Evolutionary conservation across 2,113 vertebrate species (phyloP), one percentile per base, ranked within the genome.

Genomic region (Pao palembangensis): DNA sequence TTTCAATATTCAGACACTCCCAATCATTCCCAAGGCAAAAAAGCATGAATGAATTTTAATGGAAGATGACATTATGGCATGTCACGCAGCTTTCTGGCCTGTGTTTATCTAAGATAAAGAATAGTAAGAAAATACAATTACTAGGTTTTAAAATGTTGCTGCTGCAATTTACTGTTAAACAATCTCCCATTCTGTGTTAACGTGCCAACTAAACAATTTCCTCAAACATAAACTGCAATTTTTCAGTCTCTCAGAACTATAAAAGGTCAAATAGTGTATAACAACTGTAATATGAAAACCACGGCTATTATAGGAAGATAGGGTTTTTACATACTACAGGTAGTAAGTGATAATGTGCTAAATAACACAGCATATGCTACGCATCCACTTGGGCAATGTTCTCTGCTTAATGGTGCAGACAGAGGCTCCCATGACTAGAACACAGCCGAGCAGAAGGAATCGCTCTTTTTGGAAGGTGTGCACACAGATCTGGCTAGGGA

Each of bases 401-500:
- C 41, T 60, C 59, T 75, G 75, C 69, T 61, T 77, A 84, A 85
- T 79, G 77, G 79, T 67, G 76, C 75, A 73, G 69, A 75, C 67
- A 60, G 66, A 70, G 47, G 72, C 74, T 67, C 12, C 78, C 71
- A 71, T 78, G 83, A 87, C 77, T 82, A 71, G 81, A 83, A 64
- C 76, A 76, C 85, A 80, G 69, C 58, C 71, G 64, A 68, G 80
- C 76, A 69, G 80, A 84, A 85, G 72, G 58, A 79, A 80, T 76
- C n/a, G 38, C 55, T 34, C 57, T 73, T 4, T 52, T 68, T 83
- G 58, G 70, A 75, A 85, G 76, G 78, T 87, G 75, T 80, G 82
- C 78, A 66, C 75, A 80, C 48, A 51, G 67, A 53, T 63, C 10
- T 38, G 63, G 70, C 69, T 75, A 80, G 81, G 71, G 76, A 86